Evolutionary conservation across 2,888 invertebrate genomes (phyloP), one percentile per base, ranked within the genome.

Genomic region (Timema cristinae): DNA sequence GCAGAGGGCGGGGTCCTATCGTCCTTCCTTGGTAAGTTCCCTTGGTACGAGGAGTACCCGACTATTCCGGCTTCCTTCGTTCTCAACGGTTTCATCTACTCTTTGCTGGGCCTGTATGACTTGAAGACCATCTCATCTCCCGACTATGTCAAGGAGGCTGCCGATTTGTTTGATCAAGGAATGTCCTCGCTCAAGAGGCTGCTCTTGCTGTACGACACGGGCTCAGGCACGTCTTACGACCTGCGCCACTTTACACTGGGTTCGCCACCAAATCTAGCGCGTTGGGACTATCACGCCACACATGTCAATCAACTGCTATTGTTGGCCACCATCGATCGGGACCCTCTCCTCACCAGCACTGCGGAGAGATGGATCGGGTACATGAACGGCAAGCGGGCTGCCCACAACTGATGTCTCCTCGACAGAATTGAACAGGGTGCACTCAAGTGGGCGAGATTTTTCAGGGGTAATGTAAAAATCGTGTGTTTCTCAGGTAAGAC

Each of bases 1-100:
- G 85, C 84, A 76, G 88, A 90, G 75, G 93, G 93, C 72, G 97
- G 97, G 5, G 94, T 97, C 7, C 85, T 91, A 76, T 93, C 96
- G 0, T 85, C 88, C 76, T 97, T 96, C 84, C 87, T 95, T 83
- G 92, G 92, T 77, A 90, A 91, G 81, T 92, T 90, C 79, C 88
- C 91, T 71, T 98, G 98, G 98, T 98, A 97, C 81, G 98, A 99
- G 81, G 99, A 99, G 81, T 99, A 99, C 83, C 99, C 99, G 0
- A 98, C 98, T 0, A 90, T 89, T 71, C 98, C 98, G 0, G 89
- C 96, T 6, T 91, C 95, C 0, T 98, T 96, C 84, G 98, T 99
- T 11, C 88, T 99, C 48, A 99, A 99, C 84, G 99, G 99, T 63
- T 99, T 99, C 84, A 96, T 99, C 79, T 99, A 98, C 84, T 94